Evolutionary conservation across 2,888 invertebrate species (phyloP).

Genomic region (Antheraea assamensis): DNA sequence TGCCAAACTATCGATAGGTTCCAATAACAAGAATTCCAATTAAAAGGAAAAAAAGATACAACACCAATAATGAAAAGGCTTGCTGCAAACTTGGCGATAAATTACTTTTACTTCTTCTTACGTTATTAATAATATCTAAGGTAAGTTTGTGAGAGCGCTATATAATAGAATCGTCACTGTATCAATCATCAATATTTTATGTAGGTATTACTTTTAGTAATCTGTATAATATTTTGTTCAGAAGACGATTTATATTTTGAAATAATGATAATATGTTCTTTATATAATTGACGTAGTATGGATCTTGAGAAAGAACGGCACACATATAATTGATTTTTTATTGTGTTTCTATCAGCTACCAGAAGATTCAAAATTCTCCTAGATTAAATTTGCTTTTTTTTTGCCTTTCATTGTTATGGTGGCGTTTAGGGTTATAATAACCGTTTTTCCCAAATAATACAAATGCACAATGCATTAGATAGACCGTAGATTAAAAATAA

Average conservation of each 20-base stretch:
- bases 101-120: slow-evolving; percentile 10
- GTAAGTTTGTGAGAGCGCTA: slow-evolving; percentile 1
- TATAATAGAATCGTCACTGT: background rate
- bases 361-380: too few relatives aligned
- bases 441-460: too few relatives aligned
- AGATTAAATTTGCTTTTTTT: too few relatives aligned
- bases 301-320: background rate
- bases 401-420: too few relatives aligned
- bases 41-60: slow-evolving; percentile 25
- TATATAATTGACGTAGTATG: background rate
- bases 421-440: too few relatives aligned
- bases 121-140: slow-evolving; percentile 14
- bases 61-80: slow-evolving; percentile 19
- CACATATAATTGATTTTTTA: background rate
- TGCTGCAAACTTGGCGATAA: slow-evolving; percentile 18
- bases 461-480: too few relatives aligned
- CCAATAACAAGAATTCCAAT: slow-evolving; percentile 32
- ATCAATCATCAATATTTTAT: background rate
- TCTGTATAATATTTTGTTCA: background rate
- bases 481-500: too few relatives aligned
- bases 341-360: too few relatives aligned
- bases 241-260: background rate
- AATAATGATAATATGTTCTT: background rate
- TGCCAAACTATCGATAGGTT: slow-evolving; percentile 32
- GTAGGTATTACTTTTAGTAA: background rate